Conservation (phyloP, 1,140 invertebrate species). For the Thrips palmi region DNA sequence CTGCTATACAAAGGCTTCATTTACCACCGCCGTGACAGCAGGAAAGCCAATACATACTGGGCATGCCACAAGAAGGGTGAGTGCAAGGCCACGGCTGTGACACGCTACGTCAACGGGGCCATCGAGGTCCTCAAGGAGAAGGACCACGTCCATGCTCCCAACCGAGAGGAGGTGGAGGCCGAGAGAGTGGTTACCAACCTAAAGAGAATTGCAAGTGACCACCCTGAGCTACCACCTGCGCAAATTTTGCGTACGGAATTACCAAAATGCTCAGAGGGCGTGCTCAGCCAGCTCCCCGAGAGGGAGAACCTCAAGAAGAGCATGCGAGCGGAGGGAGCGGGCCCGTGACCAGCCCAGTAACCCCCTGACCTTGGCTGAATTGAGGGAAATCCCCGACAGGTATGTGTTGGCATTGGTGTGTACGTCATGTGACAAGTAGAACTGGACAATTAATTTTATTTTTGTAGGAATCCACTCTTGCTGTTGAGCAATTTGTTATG, state of each 20-base stretch:
- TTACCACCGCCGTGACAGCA: too few species aligned
- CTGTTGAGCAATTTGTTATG: too few species aligned
- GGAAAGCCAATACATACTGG: neutral
- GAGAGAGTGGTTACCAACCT: neutral
- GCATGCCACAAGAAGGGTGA: neutral
- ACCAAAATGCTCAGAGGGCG: neutral
- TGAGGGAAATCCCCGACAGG: neutral
- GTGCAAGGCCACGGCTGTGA: neutral
- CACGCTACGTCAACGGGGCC: neutral
- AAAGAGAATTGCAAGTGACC: neutral
- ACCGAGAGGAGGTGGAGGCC: neutral
- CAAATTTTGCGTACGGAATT: neutral
- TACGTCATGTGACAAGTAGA: too few species aligned
- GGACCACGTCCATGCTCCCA: neutral
- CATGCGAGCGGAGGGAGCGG: neutral
- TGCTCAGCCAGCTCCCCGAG: neutral
- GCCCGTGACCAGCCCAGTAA: neutral
- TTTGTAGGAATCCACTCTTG: too few species aligned
- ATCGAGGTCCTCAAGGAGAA: neutral
- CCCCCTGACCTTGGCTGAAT: neutral
- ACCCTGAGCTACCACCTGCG: neutral
- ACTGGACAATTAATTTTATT: too few species aligned
- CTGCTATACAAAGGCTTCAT: too few species aligned
- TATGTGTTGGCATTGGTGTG: too few species aligned
- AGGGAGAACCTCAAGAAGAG: neutral